phyloP scores from a whole-genome alignment of 2,888 invertebrate genomes.

The Acanthoscelides obtectus region DNA sequence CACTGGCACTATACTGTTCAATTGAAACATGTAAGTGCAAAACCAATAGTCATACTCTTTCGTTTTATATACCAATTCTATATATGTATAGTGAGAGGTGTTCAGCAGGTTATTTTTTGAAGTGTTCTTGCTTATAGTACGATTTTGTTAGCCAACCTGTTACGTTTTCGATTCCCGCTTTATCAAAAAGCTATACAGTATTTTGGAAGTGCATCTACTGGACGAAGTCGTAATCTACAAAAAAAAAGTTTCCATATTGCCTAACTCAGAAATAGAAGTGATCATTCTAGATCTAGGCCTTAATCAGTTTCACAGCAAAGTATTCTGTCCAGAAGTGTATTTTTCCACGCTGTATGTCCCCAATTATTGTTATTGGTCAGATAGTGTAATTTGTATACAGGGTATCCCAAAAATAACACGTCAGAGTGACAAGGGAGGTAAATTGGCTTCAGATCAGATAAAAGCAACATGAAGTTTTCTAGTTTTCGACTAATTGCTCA shows the following conservation, averaged over 20 bases:
- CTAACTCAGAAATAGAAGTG: too few species aligned
- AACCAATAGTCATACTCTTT: slow-evolving; percentile 35
- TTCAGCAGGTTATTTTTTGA: slow-evolving; percentile 56
- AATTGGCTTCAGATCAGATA: too few species aligned
- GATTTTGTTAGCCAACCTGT: slow-evolving; percentile 15
- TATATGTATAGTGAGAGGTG: slow-evolving; percentile 31
- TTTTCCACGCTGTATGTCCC: background rate
- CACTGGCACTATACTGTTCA: slow-evolving; percentile 23
- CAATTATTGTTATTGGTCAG: slow-evolving; percentile 24
- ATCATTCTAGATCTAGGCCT: too few species aligned
- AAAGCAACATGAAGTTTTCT: too few species aligned
- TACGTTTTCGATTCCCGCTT: background rate
- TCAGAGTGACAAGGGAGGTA: too few species aligned
- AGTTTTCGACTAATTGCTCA: too few species aligned
- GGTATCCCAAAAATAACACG: too few species aligned
- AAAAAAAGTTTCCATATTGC: too few species aligned
- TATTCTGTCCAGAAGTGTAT: background rate
- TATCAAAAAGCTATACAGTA: background rate
- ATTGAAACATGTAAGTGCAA: slow-evolving; percentile 35
- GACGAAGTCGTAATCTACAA: too few species aligned
- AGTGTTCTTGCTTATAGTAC: slow-evolving; percentile 54
- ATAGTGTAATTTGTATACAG: slow-evolving; percentile 39
- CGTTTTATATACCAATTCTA: slow-evolving; percentile 39
- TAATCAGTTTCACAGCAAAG: too few species aligned
- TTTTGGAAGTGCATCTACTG: too few species aligned